Base-by-base conservation (phyloP, 2,113 vertebrate species). In the Callospermophilus lateralis region DNA sequence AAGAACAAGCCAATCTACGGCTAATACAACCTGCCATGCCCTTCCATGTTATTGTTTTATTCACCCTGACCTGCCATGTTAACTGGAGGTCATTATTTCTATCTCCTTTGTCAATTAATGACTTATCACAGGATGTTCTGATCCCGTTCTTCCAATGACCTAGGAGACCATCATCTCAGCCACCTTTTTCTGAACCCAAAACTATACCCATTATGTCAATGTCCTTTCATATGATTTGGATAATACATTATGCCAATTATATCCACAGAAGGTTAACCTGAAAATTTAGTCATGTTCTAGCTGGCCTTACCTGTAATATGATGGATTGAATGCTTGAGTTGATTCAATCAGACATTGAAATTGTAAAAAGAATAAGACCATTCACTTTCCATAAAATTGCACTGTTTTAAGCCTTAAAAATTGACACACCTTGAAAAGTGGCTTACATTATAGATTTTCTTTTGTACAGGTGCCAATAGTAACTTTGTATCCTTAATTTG, bases 381-480 rank as follows among this genome's bases (percentile, higher is more conserved):
- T 97, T 97, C 93, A 94, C 95, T 98, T 98, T 95, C 72, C 84
- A 97, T 96, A 95, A 98, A 98, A 96, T 85, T 94, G 63, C 76
- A 81, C 93, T 95, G 91, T 96, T 97, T 95, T 85, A 97, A 94
- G 79, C 19, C 80, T 96, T 96, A 96, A 96, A 97, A 97, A 87
- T 88, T 85, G 96, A 97, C 68, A 96, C 87, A 96, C 86, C 80
- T 97, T 97, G 94, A 97, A 97, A 96, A 97, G 78, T 97, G 77
- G 68, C 80, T 79, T 85, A 51, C 37, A 26, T 95, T 96, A 95
- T 97, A 84, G 95, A 96, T 97, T 97, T 97, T 97, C 76, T 84
- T 95, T 96, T 97, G 92, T 95, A 88, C 45, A 61, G 58, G 81
- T 95, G 92, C 96, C 97, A 97, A 4, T 90, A 48, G 96, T 93